Evolutionary conservation across 2,113 vertebrate genomes (phyloP), one percentile per base, ranked within the genome.

Genomic region (Zingel zingel): DNA sequence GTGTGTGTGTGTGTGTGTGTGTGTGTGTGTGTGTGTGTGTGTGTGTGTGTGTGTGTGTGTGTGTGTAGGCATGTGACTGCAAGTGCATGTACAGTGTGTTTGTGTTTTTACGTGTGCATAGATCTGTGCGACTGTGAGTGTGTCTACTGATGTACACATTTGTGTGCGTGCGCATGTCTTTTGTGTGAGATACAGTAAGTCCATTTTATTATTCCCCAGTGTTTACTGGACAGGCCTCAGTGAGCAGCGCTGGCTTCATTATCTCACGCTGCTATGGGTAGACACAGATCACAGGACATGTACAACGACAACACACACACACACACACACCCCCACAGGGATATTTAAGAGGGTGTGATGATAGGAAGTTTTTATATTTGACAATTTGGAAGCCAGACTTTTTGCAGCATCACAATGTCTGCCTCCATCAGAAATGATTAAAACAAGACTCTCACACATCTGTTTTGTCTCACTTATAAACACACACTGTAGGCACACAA

Each of bases 141-240:
- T 81, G 56, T 79, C 43, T 74, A 9, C 16, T 61, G 30, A 53
- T 73, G 53, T 2, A 25, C 64, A 77, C 45, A 13, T 62, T 58
- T 65, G n/a, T 59, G 77, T 61, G 65, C 21, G 6, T 56, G 73
- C 13, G 1, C 14, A 19, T 54, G 54, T 80, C 64, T 64, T 77
- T 62, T 27, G 56, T 71, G 16, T 14, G 33, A 72, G 33, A 79
- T 79, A 74, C 43, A 85, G 82, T 79, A 43, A 54, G 59, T 50
- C 76, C 58, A 13, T 86, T 89, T 84, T 39, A 88, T 89, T 92
- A 82, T 88, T 86, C 84, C 79, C 50, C 51, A 64, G 73, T 83
- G 76, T 90, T 92, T 85, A 83, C 83, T 1, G 88, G 90, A 81
- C 89, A 90, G 86, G 89, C 89, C 75, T 92, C 89, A 72, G 83